Base-by-base conservation (phyloP, 2,888 invertebrate species). In the Uropetala carovei region DNA sequence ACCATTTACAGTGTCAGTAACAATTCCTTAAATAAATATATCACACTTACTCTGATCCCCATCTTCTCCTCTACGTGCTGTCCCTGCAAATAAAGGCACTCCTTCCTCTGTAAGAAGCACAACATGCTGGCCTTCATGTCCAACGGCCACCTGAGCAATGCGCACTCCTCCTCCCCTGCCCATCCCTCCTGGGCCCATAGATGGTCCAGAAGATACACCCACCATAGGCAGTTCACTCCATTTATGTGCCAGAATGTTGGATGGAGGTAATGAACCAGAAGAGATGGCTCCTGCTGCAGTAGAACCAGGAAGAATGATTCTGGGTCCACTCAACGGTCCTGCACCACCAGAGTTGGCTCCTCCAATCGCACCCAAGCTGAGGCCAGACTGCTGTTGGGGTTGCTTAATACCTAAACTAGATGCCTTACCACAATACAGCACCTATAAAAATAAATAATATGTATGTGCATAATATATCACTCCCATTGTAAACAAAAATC, bases 41-140 rank as follows among this genome's bases (percentile, higher is more conserved):
- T 57, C 91, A 57, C 83, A 94, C 95, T 94, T 94, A 96, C 96
- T 97, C 93, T 97, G 97, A 94, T 99, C 99, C 0, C 99, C 99
- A 95, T 99, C 99, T 95, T 99, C 99, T 57, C 99, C 99, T 7
- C 99, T 96, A 0, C 98, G 96, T 0, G 99, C 98, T 11, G 98
- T 97, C 13, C 99, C 98, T 93, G 96, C 96, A 95, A 98, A 98
- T 94, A 98, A 97, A 0, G 98, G 98, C 0, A 97, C 97, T 0
- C 99, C 99, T 94, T 98, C 98, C 94, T 99, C 98, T 75, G 98
- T 97, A n/a, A 99, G 96, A 59, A 99, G 95, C 92, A 99, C 96
- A 0, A 98, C 98, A 95, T 99, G 99, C 91, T 98, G 96, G 0
- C 99, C 99, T 94, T 99, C 99, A 94, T 99, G 99, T 0, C 99